Evolutionary conservation across 1,140 invertebrate species (phyloP).

Genomic region (Orius insidiosus): DNA sequence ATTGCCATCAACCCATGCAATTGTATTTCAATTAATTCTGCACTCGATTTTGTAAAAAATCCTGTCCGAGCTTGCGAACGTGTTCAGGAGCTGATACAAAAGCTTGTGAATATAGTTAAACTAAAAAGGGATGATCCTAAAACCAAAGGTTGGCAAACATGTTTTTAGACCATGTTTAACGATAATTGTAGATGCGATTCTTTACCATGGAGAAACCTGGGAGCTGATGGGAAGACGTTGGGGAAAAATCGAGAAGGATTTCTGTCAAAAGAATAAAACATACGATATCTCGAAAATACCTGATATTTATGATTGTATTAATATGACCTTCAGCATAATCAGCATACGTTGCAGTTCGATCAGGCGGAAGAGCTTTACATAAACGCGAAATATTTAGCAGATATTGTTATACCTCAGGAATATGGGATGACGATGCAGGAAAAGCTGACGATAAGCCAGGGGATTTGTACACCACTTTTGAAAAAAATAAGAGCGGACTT

Average conservation of each 20-base stretch:
- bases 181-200: constrained; percentile 50
- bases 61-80: constrained; percentile 84
- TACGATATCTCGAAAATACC: constrained; percentile 99
- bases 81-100: constrained; percentile 70
- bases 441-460: constrained; percentile 92
- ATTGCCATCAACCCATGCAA: constrained; percentile 76
- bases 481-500: constrained; percentile 93
- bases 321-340: constrained; percentile 98
- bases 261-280: constrained; percentile 74
- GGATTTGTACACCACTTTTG: constrained; percentile 89
- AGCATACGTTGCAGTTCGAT: constrained; percentile 84
- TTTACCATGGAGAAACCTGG: constrained; percentile 98
- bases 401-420: constrained; percentile 98
- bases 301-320: constrained; percentile 99
- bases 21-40: constrained; percentile 70
- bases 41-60: constrained; percentile 91
- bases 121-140: constrained; percentile 73
- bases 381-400: constrained; percentile 87
- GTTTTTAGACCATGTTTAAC: constrained; percentile 5
- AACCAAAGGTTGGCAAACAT: constrained; percentile 52
- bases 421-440: constrained; percentile 92
- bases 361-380: constrained; percentile 89
- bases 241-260: constrained; percentile 98
- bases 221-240: constrained; percentile 94
- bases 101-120: constrained; percentile 69